phyloP scores from a whole-genome alignment of 2,113 vertebrate species.

The Percina caprodes region DNA sequence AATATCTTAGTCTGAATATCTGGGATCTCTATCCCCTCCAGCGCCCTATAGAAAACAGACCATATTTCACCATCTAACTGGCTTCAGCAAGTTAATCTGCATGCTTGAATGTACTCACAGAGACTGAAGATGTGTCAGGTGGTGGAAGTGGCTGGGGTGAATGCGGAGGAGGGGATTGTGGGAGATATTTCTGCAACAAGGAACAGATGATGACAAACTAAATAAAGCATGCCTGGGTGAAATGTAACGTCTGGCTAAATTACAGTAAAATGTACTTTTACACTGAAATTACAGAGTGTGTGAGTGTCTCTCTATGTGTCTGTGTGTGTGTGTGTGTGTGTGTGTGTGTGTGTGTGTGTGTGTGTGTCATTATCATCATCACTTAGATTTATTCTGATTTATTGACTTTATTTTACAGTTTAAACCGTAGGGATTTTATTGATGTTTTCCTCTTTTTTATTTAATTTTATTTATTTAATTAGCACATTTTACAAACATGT shows the following conservation, averaged over 20 bases:
- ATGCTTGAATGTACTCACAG: slow-evolving; percentile 79
- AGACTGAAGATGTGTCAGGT: slow-evolving; percentile 85
- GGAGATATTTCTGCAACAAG: slow-evolving; percentile 86
- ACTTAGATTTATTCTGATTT: no score
- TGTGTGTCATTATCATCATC: no score
- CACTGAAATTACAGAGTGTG: no score
- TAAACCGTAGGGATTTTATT: no score
- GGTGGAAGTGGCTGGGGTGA: slow-evolving; percentile 79
- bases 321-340: no score
- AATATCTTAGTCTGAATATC: slow-evolving; percentile 86
- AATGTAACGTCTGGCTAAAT: background rate
- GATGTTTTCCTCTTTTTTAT: no score
- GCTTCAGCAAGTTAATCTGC: background rate
- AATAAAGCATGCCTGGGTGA: background rate
- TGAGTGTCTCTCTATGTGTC: no score
- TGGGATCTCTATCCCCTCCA: slow-evolving; percentile 86
- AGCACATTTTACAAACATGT: no score
- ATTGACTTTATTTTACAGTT: no score
- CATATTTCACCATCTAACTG: background rate
- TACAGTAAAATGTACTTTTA: background rate
- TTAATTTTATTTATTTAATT: no score
- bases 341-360: no score
- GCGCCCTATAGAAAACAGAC: slow-evolving; percentile 76
- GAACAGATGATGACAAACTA: slow-evolving; percentile 17
- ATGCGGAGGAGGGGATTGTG: slow-evolving; percentile 84